Percentiles rank a stretch among this genome's conserved stretches.
Evolutionary conservation across 2,888 invertebrate genomes (phyloP).

Genomic region (Aspidapion aeneum): DNA sequence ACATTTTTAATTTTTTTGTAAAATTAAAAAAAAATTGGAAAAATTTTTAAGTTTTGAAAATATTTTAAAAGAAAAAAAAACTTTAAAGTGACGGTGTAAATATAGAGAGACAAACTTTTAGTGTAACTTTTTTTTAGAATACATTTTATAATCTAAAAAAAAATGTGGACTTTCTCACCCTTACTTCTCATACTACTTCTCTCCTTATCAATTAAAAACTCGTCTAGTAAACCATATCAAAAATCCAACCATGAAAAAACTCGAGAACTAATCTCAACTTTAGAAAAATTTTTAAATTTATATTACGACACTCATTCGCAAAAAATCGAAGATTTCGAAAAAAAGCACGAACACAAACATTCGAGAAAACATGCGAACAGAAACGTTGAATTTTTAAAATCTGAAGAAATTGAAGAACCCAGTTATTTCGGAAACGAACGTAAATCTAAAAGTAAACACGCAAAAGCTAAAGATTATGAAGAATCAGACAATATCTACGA

Average conservation of each 20-base stretch:
- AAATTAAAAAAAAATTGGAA: neutral
- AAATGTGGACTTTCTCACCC: neutral
- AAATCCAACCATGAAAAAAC: neutral
- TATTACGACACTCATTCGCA: neutral
- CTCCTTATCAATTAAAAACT: neutral
- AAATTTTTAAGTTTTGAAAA: too few species aligned
- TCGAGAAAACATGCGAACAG: neutral
- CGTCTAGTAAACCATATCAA: neutral
- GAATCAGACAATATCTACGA: constrained; percentile 23
- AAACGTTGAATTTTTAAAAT: neutral
- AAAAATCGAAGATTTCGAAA: neutral
- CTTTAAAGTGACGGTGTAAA: neutral
- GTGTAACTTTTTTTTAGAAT: neutral
- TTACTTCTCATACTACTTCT: neutral
- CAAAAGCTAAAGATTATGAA: neutral
- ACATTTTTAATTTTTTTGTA: too few species aligned
- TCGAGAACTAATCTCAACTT: neutral
- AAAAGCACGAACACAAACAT: neutral
- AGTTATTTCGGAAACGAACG: neutral
- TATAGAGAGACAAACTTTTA: neutral
- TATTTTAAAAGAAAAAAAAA: neutral
- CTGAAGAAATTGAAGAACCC: neutral
- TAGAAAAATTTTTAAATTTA: neutral
- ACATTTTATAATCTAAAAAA: neutral
- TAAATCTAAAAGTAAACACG: neutral